Evolutionary conservation across 2,797 vertebrate genomes (phyloP), one percentile per base, ranked within the genome.

Genomic region (Pampus argenteus): DNA sequence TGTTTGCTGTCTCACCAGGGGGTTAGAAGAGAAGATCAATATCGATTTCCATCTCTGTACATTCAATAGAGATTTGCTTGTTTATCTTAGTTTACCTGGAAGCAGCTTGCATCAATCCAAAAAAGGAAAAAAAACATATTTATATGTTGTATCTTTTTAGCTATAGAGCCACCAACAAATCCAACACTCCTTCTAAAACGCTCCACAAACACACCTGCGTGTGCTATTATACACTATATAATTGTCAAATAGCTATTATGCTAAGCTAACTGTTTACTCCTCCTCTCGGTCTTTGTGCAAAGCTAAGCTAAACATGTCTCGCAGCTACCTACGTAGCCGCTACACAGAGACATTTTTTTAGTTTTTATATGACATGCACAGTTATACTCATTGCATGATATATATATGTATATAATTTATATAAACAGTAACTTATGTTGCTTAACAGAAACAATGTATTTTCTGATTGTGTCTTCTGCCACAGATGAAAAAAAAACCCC

Each of bases 1-100:
- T 20, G 25, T 47, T 55, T 58, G 26, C 50, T 66, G 56, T 52
- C 54, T 62, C 25, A 34, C 5, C 17, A 44, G 22, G 22, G n/a
- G 15, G 9, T 68, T 28, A 26, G 48, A 45, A n/a, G n/a, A 25
- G 45, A 50, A 29, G 13, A 44, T 15, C 44, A 42, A 59, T 55
- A 25, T 22, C 38, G 15, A 6, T 50, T 42, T 69, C 15, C 17
- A n/a, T 63, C 42, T 49, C 6, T 50, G 48, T 56, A 36, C 25
- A 29, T 62, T 63, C 11, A 63, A 67, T 63, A 34, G 18, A 42
- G 34, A 36, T 36, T 36, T 36, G 34, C 10, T 36, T 47, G 5
- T 47, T 23, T 34, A 29, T 47, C 31, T 13, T 60, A 26, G 9
- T 9, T 66, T 23, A 55, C 17, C 34, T 68, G 50, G 9, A 42